A percentile compares a stretch with the other conserved stretches of the same genome.
These are phyloP conservation scores for Clistopyga incitator DNA, from an alignment of 2,888 invertebrate genomes.

Conservation along the genomic window DNA sequence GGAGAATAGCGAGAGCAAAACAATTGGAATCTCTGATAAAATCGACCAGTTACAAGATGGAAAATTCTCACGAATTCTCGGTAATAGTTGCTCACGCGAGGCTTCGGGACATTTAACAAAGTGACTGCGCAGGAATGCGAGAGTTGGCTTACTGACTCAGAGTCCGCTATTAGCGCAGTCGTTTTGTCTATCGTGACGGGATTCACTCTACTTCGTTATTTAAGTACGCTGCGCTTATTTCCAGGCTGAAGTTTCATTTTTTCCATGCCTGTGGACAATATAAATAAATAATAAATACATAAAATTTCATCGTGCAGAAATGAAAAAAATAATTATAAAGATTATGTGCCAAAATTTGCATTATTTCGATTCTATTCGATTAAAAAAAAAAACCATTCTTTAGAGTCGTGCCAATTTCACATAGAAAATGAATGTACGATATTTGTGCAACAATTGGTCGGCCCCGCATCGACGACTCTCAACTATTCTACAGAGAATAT, in stretches of 20 bases:
- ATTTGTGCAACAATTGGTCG: constrained; percentile 25
- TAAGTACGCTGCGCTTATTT: constrained; percentile 5
- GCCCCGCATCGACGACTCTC: constrained; percentile 24
- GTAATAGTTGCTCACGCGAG: constrained; percentile 45
- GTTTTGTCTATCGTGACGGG: constrained; percentile 58
- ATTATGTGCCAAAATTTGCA: too few species aligned
- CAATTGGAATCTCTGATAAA: constrained; percentile 3
- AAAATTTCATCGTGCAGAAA: too few species aligned
- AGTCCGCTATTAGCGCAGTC: constrained; percentile 52
- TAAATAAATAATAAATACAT: not conserved
- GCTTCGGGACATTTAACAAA: constrained; percentile 51
- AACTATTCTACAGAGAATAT: constrained; percentile 45
- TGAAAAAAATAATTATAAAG: too few species aligned
- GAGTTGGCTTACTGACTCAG: constrained; percentile 53
- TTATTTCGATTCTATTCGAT: too few species aligned
- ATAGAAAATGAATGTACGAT: not conserved
- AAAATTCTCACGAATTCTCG: constrained; percentile 56
- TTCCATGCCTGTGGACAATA: not conserved
- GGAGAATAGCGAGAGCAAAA: constrained; percentile 15
- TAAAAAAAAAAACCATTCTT: too few species aligned
- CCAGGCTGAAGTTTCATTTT: constrained; percentile 19
- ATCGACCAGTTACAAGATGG: constrained; percentile 10
- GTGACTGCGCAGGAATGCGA: constrained; percentile 58
- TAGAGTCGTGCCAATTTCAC: too few species aligned
- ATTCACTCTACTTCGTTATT: constrained; percentile 49